Evolutionary conservation across 2,113 vertebrate species (phyloP), one percentile per base, ranked within the genome.

Genomic region (Pithys albifrons): DNA sequence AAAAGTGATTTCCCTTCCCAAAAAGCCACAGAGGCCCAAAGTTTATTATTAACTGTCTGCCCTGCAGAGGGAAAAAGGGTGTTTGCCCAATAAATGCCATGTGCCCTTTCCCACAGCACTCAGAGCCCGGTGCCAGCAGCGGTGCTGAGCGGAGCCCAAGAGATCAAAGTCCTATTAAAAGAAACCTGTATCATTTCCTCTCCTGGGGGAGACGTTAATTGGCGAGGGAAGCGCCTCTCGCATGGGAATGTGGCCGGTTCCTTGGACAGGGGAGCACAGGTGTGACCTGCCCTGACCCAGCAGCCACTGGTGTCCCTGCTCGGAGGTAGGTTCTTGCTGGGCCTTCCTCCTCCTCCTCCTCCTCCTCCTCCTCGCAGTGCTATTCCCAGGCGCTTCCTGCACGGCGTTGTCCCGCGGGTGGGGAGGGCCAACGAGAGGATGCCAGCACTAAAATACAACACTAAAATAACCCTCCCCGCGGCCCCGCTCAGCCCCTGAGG

Each of bases 91-190:
- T 28, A 61, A 92, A 90, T 52, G 51, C 72, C 3, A 3, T 5
- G 49, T 91, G 88, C 90, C 95, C 93, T 95, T 85, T 85, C 19
- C 88, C 91, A 62, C 52, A 4, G 29, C 6, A 27, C 91, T 82
- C 72, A 72, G 59, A 85, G 55, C 71, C 65, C 80, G 15, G 52
- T 0, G 28, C 75, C 85, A 61, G 69, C 52, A 70, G 29, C 1
- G 2, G 46, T 58, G 48, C 88, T 33, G 85, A 33, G 77, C 4
- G 2, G 49, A 93, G 77, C 89, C 88, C 83, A 12, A 58, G 85
- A 80, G 93, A 96, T 92, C 96, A 95, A 96, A 96, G 95, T 96
- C 91, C 94, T 81, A 66, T 95, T 77, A 95, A 95, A 94, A 96
- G 91, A 55, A 92, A 69, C 65, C 67, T 2, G 0, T 70, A 70